phyloP scores from a whole-genome alignment of 2,888 invertebrate genomes.

The Myopa testacea region DNA sequence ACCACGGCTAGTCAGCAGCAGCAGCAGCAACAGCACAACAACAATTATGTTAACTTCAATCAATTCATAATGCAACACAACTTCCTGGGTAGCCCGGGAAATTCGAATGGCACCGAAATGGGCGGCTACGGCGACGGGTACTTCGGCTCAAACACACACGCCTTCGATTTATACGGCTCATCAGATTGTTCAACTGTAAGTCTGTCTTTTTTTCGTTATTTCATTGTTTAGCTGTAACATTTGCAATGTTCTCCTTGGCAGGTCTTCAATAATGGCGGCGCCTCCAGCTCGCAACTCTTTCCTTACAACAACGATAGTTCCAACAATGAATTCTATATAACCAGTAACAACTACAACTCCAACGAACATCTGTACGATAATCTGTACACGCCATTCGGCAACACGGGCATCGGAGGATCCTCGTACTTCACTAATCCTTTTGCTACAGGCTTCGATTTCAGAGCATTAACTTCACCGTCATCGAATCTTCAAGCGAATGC shows the following conservation, averaged over 20 bases:
- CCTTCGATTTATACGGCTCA: constrained; percentile 9
- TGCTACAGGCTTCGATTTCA: constrained; percentile 58
- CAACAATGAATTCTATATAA: constrained; percentile 14
- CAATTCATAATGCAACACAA: constrained; percentile 67
- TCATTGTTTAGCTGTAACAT: background rate
- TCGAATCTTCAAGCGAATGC: constrained; percentile 64
- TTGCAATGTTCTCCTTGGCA: background rate
- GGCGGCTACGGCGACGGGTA: constrained; percentile 21
- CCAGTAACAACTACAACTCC: constrained; percentile 14
- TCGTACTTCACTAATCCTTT: constrained; percentile 56
- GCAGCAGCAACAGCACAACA: constrained; percentile 29
- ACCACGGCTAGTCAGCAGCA: constrained; percentile 20
- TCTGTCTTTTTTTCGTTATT: constrained; percentile 6
- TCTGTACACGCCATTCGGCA: constrained; percentile 52
- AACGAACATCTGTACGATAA: constrained; percentile 43
- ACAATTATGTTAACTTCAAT: constrained; percentile 67
- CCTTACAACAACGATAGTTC: constrained; percentile 27
- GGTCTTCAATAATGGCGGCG: constrained; percentile 2
- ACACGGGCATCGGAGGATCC: constrained; percentile 37
- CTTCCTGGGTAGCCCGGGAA: constrained; percentile 47
- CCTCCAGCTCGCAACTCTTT: constrained; percentile 29
- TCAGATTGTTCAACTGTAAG: constrained; percentile 9
- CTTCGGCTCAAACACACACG: background rate
- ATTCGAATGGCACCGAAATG: constrained; percentile 37
- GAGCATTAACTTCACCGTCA: constrained; percentile 35